Evolutionary conservation across 2,797 vertebrate species (phyloP).

Genomic region (Oceanodroma leucorhoa): DNA sequence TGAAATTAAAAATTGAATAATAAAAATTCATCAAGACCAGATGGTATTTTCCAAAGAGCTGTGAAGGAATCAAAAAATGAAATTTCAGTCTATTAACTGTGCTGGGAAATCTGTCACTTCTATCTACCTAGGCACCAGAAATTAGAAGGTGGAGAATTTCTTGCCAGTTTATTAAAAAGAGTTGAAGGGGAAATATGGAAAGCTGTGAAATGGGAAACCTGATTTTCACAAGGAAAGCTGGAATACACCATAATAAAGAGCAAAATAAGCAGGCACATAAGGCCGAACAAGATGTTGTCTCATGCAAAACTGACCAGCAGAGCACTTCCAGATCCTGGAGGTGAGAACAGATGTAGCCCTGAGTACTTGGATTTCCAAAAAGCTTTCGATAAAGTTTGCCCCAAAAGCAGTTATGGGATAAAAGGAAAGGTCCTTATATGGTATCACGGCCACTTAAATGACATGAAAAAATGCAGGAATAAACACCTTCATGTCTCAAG

Average conservation of each 20-base stretch:
- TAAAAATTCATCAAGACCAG: conserved; percentile 50
- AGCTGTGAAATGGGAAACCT: not conserved
- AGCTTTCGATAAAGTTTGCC: not conserved
- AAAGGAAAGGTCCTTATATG: not conserved
- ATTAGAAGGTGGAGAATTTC: not conserved
- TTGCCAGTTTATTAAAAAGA: not conserved
- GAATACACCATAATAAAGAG: not conserved
- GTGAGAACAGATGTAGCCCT: not conserved
- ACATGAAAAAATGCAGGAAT: not conserved
- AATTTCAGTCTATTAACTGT: conserved; percentile 4
- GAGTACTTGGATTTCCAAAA: not conserved
- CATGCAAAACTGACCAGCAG: not conserved
- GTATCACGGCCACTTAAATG: not conserved
- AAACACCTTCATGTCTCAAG: not conserved
- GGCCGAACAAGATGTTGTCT: not conserved
- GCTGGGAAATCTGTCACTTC: conserved; percentile 4
- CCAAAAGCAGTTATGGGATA: not conserved
- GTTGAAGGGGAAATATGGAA: not conserved
- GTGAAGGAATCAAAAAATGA: not conserved
- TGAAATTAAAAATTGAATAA: conserved; percentile 50
- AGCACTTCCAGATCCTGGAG: not conserved
- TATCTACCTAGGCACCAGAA: not conserved
- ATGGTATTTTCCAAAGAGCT: conserved; percentile 38
- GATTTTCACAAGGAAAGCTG: not conserved
- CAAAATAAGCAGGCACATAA: not conserved